These are phyloP conservation scores for Drosophila multiciliata DNA, from an alignment of 2,888 invertebrate species.

Conservation along the genomic window DNA sequence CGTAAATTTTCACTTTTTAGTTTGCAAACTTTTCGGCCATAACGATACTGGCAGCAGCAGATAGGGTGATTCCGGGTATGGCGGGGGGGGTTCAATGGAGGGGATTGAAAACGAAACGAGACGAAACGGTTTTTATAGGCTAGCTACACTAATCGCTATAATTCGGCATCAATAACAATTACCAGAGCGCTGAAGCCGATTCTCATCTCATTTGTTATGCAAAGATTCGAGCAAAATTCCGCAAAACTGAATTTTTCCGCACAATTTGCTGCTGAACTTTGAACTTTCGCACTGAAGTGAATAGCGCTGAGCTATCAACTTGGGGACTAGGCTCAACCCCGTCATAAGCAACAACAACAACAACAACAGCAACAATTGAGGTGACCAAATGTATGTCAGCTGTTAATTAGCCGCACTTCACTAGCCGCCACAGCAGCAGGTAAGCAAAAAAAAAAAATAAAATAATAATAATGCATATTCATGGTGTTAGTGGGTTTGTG, in stretches of 20 bases:
- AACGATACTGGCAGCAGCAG: background rate
- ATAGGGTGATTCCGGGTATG: too few relatives aligned
- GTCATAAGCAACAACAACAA: conserved; percentile 23
- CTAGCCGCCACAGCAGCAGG: conserved; percentile 27
- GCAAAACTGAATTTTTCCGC: conserved; percentile 50
- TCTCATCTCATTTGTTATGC: conserved; percentile 62
- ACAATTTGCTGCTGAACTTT: conserved; percentile 59
- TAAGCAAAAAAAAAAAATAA: conserved; percentile 14
- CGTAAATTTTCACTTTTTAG: conserved; percentile 72
- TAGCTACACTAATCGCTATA: conserved; percentile 64
- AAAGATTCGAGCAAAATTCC: conserved; percentile 21
- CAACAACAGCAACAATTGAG: conserved; percentile 33
- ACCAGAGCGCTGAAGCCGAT: conserved; percentile 33
- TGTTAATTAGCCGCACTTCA: conserved; percentile 65
- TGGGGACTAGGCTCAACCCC: conserved; percentile 38
- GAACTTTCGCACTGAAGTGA: conserved; percentile 24
- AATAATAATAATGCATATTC: conserved; percentile 70
- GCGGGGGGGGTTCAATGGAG: background rate
- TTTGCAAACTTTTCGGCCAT: conserved; percentile 44
- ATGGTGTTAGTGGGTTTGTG: conserved; percentile 38
- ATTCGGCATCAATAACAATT: conserved; percentile 73
- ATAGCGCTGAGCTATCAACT: conserved; percentile 17
- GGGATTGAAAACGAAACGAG: background rate
- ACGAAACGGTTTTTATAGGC: conserved; percentile 27
- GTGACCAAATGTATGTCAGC: conserved; percentile 65